These are phyloP conservation scores for Scatophagus argus DNA, from an alignment of 2,113 vertebrate genomes.

Conservation along the genomic window DNA sequence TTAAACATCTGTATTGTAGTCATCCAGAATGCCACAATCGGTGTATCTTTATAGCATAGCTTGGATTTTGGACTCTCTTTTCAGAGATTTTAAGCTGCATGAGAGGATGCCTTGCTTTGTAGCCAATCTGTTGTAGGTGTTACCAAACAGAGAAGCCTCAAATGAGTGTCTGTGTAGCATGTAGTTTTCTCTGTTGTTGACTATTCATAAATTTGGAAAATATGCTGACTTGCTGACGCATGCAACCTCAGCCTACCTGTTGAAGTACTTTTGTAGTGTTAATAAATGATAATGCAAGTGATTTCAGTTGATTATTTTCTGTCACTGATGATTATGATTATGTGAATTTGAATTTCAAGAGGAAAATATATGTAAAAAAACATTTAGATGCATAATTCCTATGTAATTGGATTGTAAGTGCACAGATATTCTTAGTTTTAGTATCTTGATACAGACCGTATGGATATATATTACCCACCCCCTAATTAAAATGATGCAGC, in stretches of 20 bases:
- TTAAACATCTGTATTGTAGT: too few relatives aligned
- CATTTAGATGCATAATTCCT: neutral
- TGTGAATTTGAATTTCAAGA: neutral
- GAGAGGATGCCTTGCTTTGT: neutral
- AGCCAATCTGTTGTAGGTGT: neutral
- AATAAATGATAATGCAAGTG: neutral
- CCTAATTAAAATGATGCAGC: neutral
- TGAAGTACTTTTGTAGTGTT: neutral
- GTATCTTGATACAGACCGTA: neutral
- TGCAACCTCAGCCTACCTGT: neutral
- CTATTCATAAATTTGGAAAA: slow-evolving; percentile 9
- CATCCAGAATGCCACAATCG: too few relatives aligned
- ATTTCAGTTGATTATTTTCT: neutral
- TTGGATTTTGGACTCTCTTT: neutral
- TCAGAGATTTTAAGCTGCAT: neutral
- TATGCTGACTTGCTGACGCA: slow-evolving; percentile 3
- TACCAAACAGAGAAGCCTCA: neutral
- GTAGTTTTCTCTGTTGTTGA: neutral
- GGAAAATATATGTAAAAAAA: neutral
- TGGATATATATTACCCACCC: neutral
- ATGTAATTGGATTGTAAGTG: neutral
- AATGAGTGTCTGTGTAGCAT: neutral
- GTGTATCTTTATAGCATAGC: too few relatives aligned
- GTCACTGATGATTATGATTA: neutral
- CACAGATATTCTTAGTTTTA: neutral